phyloP scores from a whole-genome alignment of 2,797 vertebrate genomes.

The Pseudochromis fuscus region DNA sequence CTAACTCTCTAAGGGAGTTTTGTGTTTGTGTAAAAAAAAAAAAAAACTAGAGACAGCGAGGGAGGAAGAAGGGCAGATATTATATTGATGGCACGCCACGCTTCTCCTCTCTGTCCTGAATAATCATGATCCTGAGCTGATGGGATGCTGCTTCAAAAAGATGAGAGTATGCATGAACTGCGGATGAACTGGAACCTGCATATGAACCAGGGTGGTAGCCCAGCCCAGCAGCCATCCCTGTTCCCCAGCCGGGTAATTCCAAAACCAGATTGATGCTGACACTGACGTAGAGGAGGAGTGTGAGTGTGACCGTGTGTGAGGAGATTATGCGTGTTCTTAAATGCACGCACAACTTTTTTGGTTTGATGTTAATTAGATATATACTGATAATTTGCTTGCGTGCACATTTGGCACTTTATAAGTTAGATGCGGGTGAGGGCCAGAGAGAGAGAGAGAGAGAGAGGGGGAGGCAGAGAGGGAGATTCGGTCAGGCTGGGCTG shows the following conservation, averaged over 20 bases:
- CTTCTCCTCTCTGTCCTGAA: constrained; percentile 75
- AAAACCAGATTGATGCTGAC: constrained; percentile 57
- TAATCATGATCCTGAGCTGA: constrained; percentile 80
- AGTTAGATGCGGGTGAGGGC: constrained; percentile 26
- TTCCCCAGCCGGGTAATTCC: constrained; percentile 62
- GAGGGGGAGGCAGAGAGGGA: constrained; percentile 10
- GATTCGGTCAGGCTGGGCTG: constrained; percentile 74
- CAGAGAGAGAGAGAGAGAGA: constrained; percentile 10
- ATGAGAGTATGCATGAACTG: constrained; percentile 77
- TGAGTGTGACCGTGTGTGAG: background rate
- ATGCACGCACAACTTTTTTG: constrained; percentile 35
- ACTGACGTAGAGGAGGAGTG: constrained; percentile 44
- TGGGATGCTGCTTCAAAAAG: constrained; percentile 79
- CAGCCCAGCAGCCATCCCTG: constrained; percentile 61
- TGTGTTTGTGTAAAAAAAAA: constrained; percentile 49
- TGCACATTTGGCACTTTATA: constrained; percentile 46
- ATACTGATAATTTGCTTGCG: constrained; percentile 59
- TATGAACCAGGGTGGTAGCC: constrained; percentile 74
- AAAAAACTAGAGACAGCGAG: constrained; percentile 17
- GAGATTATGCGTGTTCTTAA: constrained; percentile 25
- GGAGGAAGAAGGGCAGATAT: constrained; percentile 68
- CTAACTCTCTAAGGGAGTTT: constrained; percentile 59
- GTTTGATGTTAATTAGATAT: constrained; percentile 56
- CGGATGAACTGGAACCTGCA: constrained; percentile 80
- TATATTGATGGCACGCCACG: constrained; percentile 70